Evolutionary conservation across 2,888 invertebrate species (phyloP), one percentile per base, ranked within the genome.

Genomic region (Platycheirus albimanus): DNA sequence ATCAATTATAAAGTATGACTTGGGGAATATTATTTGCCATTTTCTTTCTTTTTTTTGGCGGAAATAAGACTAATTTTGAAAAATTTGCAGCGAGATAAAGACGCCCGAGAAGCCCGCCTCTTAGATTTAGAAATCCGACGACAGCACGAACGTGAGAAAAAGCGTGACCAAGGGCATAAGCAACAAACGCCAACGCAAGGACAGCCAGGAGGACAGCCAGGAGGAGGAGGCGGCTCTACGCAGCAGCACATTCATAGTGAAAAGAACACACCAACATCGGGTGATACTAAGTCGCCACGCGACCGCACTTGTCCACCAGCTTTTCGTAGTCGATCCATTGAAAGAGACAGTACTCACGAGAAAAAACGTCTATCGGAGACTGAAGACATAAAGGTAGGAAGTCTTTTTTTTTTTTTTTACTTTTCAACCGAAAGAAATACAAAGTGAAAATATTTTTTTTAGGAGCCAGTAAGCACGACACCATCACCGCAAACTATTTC

Each of bases 81-180:
- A 33, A n/a, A n/a, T n/a, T 71, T 61, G 43, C 85, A 91, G 91
- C 88, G 89, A 86, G 91, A 91, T 84, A 90, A 90, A 85, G 91
- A 91, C 85, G 89, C 89, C 78, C 89, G 90, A 52, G 91, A 91
- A 87, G 90, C 91, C 78, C 89, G 91, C 79, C 88, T 91, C 85
- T 87, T 91, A 84, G 90, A 91, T 87, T 89, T 90, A 85, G 91
- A 91, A 86, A 91, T 91, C 75, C 88, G 91, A 15, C 89, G 90
- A 20, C 90, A 90, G 84, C 90, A 90, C 84, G 89, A 90, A 86
- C 90, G 90, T 70, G 90, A 90, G 86, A 89, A 90, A 85, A 89
- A 89, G 83, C 88, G 88, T 51, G 89, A 90, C 81, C 89, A 90
- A 74, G 88, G 88, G 4, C 88, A 89, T 71, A 87, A 88, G 2